Conservation (phyloP, 2,888 invertebrate species). For the Barypeithes pellucidus region DNA sequence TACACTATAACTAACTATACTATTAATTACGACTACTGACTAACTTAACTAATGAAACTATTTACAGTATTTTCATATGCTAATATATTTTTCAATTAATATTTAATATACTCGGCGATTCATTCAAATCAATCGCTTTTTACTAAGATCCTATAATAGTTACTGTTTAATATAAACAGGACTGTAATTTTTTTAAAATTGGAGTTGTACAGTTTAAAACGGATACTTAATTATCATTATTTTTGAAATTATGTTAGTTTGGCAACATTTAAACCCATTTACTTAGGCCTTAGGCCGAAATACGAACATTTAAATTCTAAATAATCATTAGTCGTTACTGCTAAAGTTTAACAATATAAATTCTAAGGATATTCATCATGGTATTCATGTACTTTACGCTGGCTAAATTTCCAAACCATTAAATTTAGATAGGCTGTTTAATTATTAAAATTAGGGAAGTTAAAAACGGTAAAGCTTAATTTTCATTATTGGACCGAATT, state of each 20-base stretch:
- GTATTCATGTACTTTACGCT: slow-evolving; percentile 22
- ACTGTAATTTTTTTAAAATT: slow-evolving; percentile 7
- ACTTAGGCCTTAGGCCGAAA: slow-evolving; percentile 27
- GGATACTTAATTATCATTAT: background rate
- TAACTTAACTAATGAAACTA: too few relatives aligned
- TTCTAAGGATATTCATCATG: slow-evolving; percentile 30
- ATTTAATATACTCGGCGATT: slow-evolving; percentile 6
- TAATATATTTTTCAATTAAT: background rate
- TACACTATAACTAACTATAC: too few relatives aligned
- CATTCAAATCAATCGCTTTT: background rate
- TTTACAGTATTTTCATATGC: background rate
- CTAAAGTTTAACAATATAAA: slow-evolving; percentile 18
- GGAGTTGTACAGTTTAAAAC: background rate
- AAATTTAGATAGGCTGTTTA: background rate
- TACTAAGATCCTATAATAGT: slow-evolving; percentile 10
- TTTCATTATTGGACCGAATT: too few relatives aligned
- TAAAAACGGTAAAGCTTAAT: too few relatives aligned
- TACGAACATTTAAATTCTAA: slow-evolving; percentile 27
- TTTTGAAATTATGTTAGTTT: slow-evolving; percentile 22
- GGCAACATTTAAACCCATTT: slow-evolving; percentile 29
- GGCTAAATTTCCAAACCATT: background rate
- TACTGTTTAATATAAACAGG: slow-evolving; percentile 37
- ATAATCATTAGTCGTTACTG: background rate
- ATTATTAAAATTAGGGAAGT: slow-evolving; percentile 6
- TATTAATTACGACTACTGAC: too few relatives aligned